Conservation (phyloP, 2,113 vertebrate species). For the Osmerus eperlanus region DNA sequence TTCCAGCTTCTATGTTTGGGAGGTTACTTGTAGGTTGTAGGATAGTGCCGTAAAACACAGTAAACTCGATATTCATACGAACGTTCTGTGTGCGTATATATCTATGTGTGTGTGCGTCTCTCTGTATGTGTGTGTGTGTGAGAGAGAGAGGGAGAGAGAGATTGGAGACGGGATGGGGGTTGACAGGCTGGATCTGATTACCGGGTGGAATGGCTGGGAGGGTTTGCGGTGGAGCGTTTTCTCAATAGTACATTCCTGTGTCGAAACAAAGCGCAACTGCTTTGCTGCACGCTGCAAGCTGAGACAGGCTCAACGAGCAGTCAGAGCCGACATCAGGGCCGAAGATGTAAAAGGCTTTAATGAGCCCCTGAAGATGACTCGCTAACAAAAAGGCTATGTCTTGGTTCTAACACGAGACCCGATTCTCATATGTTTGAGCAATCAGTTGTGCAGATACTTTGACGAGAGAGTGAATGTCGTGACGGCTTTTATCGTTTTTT, state of each 20-base stretch:
- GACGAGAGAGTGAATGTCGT: no score
- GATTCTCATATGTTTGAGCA: slow-evolving; percentile 7
- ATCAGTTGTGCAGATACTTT: no score
- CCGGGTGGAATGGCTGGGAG: slow-evolving; percentile 69
- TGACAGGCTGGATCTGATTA: slow-evolving; percentile 74
- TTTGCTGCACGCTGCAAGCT: slow-evolving; percentile 23
- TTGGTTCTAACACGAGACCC: slow-evolving; percentile 24
- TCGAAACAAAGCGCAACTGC: slow-evolving; percentile 51
- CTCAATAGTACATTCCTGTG: slow-evolving; percentile 74
- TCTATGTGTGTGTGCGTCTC: no score
- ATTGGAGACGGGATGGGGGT: slow-evolving; percentile 60
- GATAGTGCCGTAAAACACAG: no score
- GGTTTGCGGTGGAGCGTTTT: slow-evolving; percentile 65
- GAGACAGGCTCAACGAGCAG: slow-evolving; percentile 40
- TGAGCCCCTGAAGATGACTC: slow-evolving; percentile 41
- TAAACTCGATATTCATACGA: no score
- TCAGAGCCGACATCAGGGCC: slow-evolving; percentile 46
- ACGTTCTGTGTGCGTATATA: no score
- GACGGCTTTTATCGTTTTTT: no score
- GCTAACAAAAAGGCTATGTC: slow-evolving; percentile 12
- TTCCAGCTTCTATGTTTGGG: no score
- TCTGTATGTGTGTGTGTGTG: background rate
- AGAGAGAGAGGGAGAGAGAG: slow-evolving; percentile 27
- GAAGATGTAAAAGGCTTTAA: slow-evolving; percentile 34
- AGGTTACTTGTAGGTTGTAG: no score